Evolutionary conservation across 2,888 invertebrate genomes (phyloP), one percentile per base, ranked within the genome.

Genomic region (Neoascia interrupta): DNA sequence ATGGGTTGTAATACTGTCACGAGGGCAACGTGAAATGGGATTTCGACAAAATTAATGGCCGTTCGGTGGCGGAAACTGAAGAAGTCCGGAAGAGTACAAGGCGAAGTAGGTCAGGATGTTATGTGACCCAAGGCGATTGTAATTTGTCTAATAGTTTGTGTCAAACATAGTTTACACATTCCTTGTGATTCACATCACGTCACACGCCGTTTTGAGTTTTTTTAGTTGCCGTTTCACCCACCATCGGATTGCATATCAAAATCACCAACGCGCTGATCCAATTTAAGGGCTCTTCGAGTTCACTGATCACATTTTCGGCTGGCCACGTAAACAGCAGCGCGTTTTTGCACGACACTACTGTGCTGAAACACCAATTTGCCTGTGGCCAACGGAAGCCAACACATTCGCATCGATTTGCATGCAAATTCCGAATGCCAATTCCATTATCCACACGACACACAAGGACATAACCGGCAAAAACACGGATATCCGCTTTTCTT

Each of bases 381-480:
- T 63, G 11, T 43, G 56, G 34, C 41, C 69, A 47, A 60, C 47
- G 45, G 23, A 41, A 53, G 43, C 18, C 28, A 19, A 75, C 21
- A 49, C 49, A 28, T 16, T 36, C 54, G 10, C 31, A 51, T 54
- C 49, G 63, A 76, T 76, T 76, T 76, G 47, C 53, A 72, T 76
- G 39, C 26, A 66, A 72, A 60, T 60, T 76, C 15, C 34, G 19
- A 51, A 58, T 39, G 5, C 8, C 72, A 72, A 64, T 76, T 63
- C 72, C 72, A 72, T 64, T 64, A 58, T 43, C 54, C 47, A 15
- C 19, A 34, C 13, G 13, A 4, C 39, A 19, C 36, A 43, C 16
- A 23, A 26, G 18, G 16, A 11, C 39, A 11, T 18, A 6, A 6
- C 5, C 19, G 56, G 19, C 49, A 56, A 51, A 60, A 56, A 41